Evolutionary conservation across 2,888 invertebrate genomes (phyloP).

Genomic region (Bedellia somnulentella): DNA sequence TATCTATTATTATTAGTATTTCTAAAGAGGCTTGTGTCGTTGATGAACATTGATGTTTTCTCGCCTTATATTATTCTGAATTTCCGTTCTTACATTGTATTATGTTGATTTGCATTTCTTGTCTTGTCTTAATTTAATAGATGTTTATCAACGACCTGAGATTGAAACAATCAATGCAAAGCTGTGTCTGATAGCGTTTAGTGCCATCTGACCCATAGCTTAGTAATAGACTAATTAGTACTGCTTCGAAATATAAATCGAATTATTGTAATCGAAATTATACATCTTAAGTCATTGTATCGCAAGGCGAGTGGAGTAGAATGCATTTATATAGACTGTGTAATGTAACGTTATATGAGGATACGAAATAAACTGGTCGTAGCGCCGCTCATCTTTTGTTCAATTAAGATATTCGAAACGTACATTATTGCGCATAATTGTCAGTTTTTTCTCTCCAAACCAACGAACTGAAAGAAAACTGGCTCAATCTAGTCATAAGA

Average conservation of each 20-base stretch:
- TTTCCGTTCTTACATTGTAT: background rate
- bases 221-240: slow-evolving; percentile 44
- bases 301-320: slow-evolving; percentile 29
- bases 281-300: slow-evolving; percentile 36
- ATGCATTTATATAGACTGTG: slow-evolving; percentile 25
- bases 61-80: too few relatives aligned
- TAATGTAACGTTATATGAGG: slow-evolving; percentile 17
- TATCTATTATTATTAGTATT: background rate
- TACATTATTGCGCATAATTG: too few relatives aligned
- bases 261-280: slow-evolving; percentile 49
- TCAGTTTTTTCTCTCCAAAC: slow-evolving; percentile 38
- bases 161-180: too few relatives aligned
- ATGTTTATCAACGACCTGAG: too few relatives aligned
- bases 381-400: too few relatives aligned
- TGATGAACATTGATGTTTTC: background rate
- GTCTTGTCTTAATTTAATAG: too few relatives aligned
- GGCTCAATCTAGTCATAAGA: slow-evolving; percentile 63
- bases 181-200: slow-evolving; percentile 39
- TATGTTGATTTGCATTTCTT: too few relatives aligned
- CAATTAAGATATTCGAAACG: too few relatives aligned
- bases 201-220: slow-evolving; percentile 57
- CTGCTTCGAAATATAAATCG: slow-evolving; percentile 52
- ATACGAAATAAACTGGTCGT: too few relatives aligned
- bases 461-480: slow-evolving; percentile 37
- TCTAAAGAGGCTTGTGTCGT: background rate